Percentiles rank a stretch among this genome's conserved stretches.
phyloP scores from a whole-genome alignment of 2,797 vertebrate species.

The Cichlasoma orientale region DNA sequence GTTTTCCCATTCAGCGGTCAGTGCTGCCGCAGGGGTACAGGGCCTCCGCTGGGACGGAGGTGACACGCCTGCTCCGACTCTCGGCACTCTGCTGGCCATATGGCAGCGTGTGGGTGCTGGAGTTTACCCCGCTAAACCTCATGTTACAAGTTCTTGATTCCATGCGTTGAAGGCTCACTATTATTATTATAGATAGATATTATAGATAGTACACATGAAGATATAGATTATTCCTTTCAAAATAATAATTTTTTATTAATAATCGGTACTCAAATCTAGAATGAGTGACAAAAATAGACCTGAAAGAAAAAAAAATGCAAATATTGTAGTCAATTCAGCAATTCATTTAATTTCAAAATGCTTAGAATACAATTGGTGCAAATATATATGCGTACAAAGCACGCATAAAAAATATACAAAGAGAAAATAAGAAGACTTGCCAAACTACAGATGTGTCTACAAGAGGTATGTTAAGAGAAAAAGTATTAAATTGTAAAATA shows the following conservation, averaged over 20 bases:
- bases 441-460: not conserved
- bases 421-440: not conserved
- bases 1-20: conserved; percentile 34
- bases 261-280: too few species aligned
- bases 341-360: not conserved
- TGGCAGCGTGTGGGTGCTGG: conserved; percentile 61
- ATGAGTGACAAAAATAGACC: not conserved
- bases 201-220: not conserved
- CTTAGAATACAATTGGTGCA: not conserved
- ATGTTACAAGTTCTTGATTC: not conserved
- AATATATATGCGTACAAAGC: not conserved
- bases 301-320: not conserved
- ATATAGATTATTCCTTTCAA: not conserved
- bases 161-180: not conserved
- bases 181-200: not conserved
- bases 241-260: not conserved
- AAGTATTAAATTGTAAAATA: not conserved
- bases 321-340: not conserved
- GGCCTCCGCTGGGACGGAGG: conserved; percentile 60
- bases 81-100: conserved; percentile 59
- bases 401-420: not conserved
- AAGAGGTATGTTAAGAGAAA: not conserved
- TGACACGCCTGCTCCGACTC: conserved; percentile 30
- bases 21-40: conserved; percentile 39
- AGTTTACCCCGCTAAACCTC: not conserved